These are phyloP conservation scores for Salvator merianae DNA, from an alignment of 2,113 vertebrate genomes.

Conservation along the genomic window DNA sequence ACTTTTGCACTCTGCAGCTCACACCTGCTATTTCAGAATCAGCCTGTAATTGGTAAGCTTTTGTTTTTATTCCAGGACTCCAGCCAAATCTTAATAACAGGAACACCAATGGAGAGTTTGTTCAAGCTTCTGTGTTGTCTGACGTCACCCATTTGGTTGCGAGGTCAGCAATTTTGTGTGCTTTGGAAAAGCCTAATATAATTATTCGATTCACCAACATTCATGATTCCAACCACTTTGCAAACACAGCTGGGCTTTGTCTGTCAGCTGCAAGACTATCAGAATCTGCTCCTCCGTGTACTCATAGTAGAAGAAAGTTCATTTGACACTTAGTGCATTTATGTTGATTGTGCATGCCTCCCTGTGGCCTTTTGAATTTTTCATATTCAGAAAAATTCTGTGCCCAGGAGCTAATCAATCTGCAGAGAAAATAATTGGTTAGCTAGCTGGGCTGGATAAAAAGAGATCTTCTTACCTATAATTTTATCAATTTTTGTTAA, in stretches of 20 bases:
- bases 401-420: conserved; percentile 4
- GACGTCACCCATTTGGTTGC: conserved; percentile 68
- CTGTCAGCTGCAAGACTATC: conserved; percentile 79
- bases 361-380: conserved; percentile 6
- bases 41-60: conserved; percentile 69
- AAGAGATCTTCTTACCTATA: neutral
- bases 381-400: conserved; percentile 3
- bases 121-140: conserved; percentile 68
- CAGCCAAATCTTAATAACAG: conserved; percentile 76
- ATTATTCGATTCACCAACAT: conserved; percentile 79
- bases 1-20: conserved; percentile 64
- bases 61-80: conserved; percentile 75
- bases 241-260: conserved; percentile 78
- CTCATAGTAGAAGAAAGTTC: conserved; percentile 69
- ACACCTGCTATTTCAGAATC: conserved; percentile 74
- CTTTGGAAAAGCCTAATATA: conserved; percentile 76
- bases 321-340: conserved; percentile 67
- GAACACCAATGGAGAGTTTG: conserved; percentile 73
- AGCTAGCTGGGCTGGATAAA: neutral
- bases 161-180: conserved; percentile 78
- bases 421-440: conserved; percentile 2
- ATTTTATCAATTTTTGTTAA: too few species aligned
- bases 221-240: conserved; percentile 70
- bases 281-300: conserved; percentile 71
- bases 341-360: conserved; percentile 44